Evolutionary conservation across 2,888 invertebrate genomes (phyloP).

Genomic region (Dryadula phaetusa): DNA sequence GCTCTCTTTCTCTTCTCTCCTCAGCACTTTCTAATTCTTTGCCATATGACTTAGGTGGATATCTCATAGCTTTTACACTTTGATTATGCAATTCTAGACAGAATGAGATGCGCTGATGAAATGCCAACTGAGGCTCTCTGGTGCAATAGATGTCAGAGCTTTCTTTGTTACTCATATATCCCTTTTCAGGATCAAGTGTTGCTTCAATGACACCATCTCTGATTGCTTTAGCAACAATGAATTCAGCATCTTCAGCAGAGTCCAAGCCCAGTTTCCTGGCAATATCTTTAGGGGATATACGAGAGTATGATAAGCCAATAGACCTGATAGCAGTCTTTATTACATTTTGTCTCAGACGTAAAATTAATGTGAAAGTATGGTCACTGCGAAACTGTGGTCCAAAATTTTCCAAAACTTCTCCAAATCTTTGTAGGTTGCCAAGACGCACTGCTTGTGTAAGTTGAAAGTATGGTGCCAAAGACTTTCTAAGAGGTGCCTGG

Average conservation of each 20-base stretch:
- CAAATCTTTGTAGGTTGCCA: conserved; percentile 97
- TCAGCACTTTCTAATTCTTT: conserved; percentile 99
- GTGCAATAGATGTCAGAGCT: conserved; percentile 98
- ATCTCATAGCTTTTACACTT: conserved; percentile 99
- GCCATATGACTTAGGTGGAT: conserved; percentile 99
- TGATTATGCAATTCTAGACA: conserved; percentile 99
- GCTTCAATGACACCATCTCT: conserved; percentile 99
- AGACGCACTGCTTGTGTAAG: conserved; percentile 98
- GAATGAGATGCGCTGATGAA: conserved; percentile 98
- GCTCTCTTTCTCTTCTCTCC: conserved; percentile 97
- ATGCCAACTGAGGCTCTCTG: conserved; percentile 96
- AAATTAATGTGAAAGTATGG: conserved; percentile 97
- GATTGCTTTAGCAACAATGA: conserved; percentile 99
- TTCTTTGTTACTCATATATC: conserved; percentile 98
- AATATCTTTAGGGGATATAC: conserved; percentile 97
- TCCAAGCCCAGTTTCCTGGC: conserved; percentile 96
- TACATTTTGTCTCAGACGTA: conserved; percentile 98
- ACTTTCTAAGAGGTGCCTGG: conserved; percentile 93
- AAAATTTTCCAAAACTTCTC: conserved; percentile 95
- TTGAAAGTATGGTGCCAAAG: conserved; percentile 97
- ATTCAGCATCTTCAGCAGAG: conserved; percentile 99
- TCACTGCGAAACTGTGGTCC: conserved; percentile 96
- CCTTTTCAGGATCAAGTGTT: conserved; percentile 96
- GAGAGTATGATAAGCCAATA: conserved; percentile 97
- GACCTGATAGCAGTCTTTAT: conserved; percentile 99